Evolutionary conservation across 2,113 vertebrate genomes (phyloP), one percentile per base, ranked within the genome.

Genomic region (Hydrolagus affinis): DNA sequence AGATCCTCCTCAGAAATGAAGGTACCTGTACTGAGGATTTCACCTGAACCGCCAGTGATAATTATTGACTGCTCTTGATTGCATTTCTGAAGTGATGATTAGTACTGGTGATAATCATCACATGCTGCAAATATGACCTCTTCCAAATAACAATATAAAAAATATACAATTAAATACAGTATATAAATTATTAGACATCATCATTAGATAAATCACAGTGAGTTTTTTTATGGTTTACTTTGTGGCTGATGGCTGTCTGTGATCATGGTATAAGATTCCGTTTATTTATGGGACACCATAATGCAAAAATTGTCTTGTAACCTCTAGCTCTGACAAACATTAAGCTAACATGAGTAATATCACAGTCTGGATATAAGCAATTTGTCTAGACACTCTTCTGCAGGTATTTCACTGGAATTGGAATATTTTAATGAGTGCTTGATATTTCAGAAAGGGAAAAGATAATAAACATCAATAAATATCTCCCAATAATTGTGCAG

Each of bases 401-500:
- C 64, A 57, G 30, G 1, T 80, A 83, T 66, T 59, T 30, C 12
- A 23, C 78, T 83, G 66, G 23, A 68, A 17, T 66, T 28, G 23
- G 28, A 15, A 32, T 83, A 64, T 28, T 32, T 14, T 59, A 77
- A 80, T 80, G 25, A 8, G 21, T 8, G 8, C 11, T 32, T 64
- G 60, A 83, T 4, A 23, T 83, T 83, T 64, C 25, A 68, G 73
- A 66, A 83, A 68, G 66, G 25, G 8, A 8, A 66, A 11, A 83
- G 19, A 66, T 19, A 83, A 66, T 66, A 83, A 83, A 66, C 66
- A 83, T 83, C 32, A 83, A 83, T 83, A 83, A 83, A 32, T 14
- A 25, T 66, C 28, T 64, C 11, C 32, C 25, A 30, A 44, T 44
- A 44, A 44, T 44, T 44, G 44, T 44, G 44, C 44, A 44, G 44